These are phyloP conservation scores for Daubentonia madagascariensis DNA, from an alignment of 2,113 vertebrate species.

Conservation along the genomic window DNA sequence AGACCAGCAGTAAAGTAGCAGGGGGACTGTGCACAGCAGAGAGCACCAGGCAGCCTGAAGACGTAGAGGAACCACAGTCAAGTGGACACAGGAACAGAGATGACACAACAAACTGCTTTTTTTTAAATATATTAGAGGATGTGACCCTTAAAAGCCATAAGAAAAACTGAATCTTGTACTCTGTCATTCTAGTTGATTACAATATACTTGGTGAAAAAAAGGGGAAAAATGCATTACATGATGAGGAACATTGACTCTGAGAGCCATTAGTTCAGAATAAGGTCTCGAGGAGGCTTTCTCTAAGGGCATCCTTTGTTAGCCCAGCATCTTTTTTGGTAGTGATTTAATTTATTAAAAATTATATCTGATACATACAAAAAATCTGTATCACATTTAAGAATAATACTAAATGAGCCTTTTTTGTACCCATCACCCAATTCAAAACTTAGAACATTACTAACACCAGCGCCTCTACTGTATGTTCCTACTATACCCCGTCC, in stretches of 20 bases:
- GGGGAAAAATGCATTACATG: background rate
- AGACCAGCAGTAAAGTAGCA: background rate
- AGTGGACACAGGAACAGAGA: background rate
- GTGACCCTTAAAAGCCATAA: background rate
- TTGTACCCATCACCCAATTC: background rate
- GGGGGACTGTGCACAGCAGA: background rate
- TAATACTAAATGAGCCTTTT: no score
- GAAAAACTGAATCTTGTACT: background rate
- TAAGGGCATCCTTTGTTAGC: background rate
- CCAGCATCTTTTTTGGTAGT: background rate
- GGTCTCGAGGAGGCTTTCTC: background rate
- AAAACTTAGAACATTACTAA: background rate
- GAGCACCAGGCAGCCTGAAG: background rate
- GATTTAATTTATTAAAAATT: background rate
- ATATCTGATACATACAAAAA: background rate
- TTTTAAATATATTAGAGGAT: background rate
- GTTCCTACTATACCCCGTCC: background rate
- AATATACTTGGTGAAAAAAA: constrained; percentile 1
- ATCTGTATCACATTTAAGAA: background rate
- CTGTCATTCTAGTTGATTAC: background rate
- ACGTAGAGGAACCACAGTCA: background rate
- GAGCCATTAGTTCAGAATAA: background rate
- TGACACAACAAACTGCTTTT: background rate
- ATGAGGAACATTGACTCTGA: background rate
- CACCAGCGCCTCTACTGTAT: background rate